phyloP scores from a whole-genome alignment of 2,113 vertebrate species.

The Gobiocypris rarus region DNA sequence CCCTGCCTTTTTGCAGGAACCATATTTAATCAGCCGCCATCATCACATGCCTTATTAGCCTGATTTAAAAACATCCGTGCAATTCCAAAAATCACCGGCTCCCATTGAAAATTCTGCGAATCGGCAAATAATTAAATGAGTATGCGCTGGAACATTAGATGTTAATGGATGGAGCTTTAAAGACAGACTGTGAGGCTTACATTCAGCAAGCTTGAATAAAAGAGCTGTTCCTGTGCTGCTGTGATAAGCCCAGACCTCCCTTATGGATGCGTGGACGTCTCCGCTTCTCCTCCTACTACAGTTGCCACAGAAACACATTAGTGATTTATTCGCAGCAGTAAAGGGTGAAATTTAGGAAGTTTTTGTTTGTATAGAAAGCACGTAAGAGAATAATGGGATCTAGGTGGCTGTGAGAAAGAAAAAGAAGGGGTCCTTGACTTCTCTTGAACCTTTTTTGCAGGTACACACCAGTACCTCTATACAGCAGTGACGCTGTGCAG shows the following conservation, averaged over 20 bases:
- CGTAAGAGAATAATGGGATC: neutral
- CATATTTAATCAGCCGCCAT: constrained; percentile 14
- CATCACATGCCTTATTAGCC: neutral
- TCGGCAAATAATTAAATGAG: neutral
- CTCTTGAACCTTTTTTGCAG: neutral
- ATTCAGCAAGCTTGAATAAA: constrained; percentile 19
- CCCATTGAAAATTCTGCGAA: neutral
- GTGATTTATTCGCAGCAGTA: neutral
- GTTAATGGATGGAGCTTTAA: constrained; percentile 4
- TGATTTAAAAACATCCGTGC: neutral
- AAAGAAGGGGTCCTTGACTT: neutral
- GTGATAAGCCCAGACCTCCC: constrained; percentile 48
- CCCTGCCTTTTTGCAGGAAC: neutral
- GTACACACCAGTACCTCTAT: neutral
- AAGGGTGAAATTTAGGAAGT: neutral
- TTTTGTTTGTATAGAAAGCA: neutral
- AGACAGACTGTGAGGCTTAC: neutral
- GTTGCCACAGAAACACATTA: neutral
- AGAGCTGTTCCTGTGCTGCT: constrained; percentile 43
- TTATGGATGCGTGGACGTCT: neutral
- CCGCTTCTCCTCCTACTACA: neutral
- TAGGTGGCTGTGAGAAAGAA: constrained; percentile 12
- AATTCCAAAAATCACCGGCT: neutral
- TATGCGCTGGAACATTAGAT: neutral
- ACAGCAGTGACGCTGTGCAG: neutral